Evolutionary conservation across 1,140 invertebrate genomes (phyloP), one percentile per base, ranked within the genome.

Genomic region (Drosophila ananassae): DNA sequence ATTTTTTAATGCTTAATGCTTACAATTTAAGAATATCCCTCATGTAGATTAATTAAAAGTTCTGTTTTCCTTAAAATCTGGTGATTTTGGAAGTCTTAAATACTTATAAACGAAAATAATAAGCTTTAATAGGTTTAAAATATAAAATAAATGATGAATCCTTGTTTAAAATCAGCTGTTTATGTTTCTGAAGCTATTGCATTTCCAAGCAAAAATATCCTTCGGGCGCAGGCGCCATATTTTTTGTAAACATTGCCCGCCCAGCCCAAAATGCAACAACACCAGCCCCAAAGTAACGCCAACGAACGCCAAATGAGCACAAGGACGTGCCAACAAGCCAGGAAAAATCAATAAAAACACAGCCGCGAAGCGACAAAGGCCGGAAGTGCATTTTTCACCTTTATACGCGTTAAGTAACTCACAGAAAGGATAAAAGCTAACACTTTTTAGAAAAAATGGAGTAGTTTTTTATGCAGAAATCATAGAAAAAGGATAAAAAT

Each of bases 311-410:
- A 83, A 87, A 73, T 60, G 75, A 55, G 83, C 62, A 89, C 83
- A 89, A 89, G 83, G 83, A 89, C 84, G 78, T 44, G 48, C 48
- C 63, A 62, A 66, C 32, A 66, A 50, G 46, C 32, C 21, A 66
- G 58, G 84, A 89, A 89, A 89, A 89, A 89, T 89, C 83, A 77
- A 89, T 89, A 89, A 79, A 61, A 77, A 67, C 72, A 82, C 74
- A 77, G 69, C 41, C 61, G 48, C 32, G 50, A 28, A 76, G 60
- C 41, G 30, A 66, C 60, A 73, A 41, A 50, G 72, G 83, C 79
- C 75, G 83, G 79, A 87, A 87, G 72, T 89, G 83, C 83, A 89
- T 79, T 79, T 82, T 64, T 52, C 53, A 50, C 30, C 32, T 41
- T 76, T 34, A 21, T 56, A 61, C 25, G 44, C 54, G 60, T 73